These are phyloP conservation scores for Albula glossodonta DNA, from an alignment of 2,113 vertebrate genomes.

Conservation along the genomic window DNA sequence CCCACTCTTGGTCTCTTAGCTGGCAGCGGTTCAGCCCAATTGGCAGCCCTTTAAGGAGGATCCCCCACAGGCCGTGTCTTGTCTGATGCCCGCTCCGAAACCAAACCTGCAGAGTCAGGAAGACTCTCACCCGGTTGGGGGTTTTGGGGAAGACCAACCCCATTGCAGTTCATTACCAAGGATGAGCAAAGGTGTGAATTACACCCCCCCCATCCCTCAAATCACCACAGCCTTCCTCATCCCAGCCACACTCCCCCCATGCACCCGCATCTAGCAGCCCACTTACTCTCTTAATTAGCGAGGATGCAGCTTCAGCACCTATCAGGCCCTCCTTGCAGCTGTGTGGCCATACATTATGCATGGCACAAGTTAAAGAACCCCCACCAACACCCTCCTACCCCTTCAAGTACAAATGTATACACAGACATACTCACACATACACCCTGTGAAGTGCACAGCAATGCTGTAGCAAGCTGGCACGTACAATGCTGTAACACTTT, in stretches of 20 bases:
- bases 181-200: constrained; percentile 21
- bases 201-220: background rate
- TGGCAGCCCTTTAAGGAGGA: constrained; percentile 60
- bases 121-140: constrained; percentile 50
- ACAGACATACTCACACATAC: too few species aligned
- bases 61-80: constrained; percentile 55
- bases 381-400: constrained; percentile 29
- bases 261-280: constrained; percentile 54
- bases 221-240: background rate
- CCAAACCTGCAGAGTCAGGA: constrained; percentile 51
- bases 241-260: background rate
- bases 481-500: too few species aligned
- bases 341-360: constrained; percentile 66
- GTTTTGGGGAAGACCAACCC: constrained; percentile 21
- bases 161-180: constrained; percentile 58
- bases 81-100: constrained; percentile 56
- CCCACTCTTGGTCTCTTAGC: constrained; percentile 35
- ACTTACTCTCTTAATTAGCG: constrained; percentile 66
- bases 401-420: too few species aligned
- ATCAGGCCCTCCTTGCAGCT: constrained; percentile 54
- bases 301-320: constrained; percentile 64
- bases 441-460: too few species aligned
- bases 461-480: too few species aligned
- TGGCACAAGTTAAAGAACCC: constrained; percentile 52
- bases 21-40: constrained; percentile 63